Evolutionary conservation across 2,113 vertebrate species (phyloP).

Genomic region (Sphyrna mokarran): DNA sequence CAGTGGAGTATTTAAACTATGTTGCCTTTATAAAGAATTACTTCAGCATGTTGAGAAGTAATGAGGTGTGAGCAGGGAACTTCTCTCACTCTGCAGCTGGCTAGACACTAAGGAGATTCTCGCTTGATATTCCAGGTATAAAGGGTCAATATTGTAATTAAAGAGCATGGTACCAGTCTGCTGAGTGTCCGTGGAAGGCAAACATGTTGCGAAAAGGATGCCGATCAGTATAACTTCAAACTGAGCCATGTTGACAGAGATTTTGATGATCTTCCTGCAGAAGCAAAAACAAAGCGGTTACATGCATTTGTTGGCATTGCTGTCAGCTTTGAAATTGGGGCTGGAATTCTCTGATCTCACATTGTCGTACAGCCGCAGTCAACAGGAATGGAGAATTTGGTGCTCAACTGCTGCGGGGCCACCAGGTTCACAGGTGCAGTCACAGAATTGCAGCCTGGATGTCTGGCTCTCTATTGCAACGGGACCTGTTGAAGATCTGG

Average conservation of each 20-base stretch:
- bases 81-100: background rate
- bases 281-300: constrained; percentile 34
- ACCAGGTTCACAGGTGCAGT: too few relatives aligned
- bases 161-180: constrained; percentile 48
- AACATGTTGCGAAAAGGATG: constrained; percentile 42
- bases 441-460: too few relatives aligned
- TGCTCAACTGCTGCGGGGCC: too few relatives aligned
- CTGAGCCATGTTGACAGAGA: constrained; percentile 46
- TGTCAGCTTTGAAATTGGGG: background rate
- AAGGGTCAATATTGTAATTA: background rate
- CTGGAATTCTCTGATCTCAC: too few relatives aligned
- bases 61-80: background rate
- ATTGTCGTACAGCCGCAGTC: too few relatives aligned
- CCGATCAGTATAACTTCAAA: constrained; percentile 42
- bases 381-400: too few relatives aligned
- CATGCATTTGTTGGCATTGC: background rate
- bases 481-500: background rate
- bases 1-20: background rate
- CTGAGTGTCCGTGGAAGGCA: constrained; percentile 45
- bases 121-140: background rate
- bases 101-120: background rate
- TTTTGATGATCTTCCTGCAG: constrained; percentile 40
- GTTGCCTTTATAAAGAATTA: background rate
- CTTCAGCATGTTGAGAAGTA: background rate
- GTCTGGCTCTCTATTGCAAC: background rate